Percentiles rank a stretch among this genome's conserved stretches.
Conservation (phyloP, 2,888 invertebrate genomes). For the Hirtodrosophila cameraria region DNA sequence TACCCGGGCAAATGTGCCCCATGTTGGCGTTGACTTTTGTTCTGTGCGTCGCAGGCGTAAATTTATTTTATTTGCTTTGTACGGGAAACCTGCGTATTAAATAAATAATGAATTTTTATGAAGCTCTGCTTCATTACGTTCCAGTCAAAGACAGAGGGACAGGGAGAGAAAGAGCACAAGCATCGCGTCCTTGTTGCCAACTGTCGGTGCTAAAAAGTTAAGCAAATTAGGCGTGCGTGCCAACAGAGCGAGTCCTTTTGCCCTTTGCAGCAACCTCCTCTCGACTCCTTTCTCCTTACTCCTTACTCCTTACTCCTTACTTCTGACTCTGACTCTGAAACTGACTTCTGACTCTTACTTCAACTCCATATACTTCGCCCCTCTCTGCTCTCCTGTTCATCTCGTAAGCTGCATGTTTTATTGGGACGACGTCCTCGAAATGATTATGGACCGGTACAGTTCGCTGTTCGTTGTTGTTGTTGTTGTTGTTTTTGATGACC, state of each 20-base stretch:
- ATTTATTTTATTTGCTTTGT: slow-evolving; percentile 74
- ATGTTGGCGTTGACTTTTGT: slow-evolving; percentile 53
- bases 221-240: slow-evolving; percentile 77
- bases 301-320: neutral
- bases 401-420: slow-evolving; percentile 75
- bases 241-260: slow-evolving; percentile 48
- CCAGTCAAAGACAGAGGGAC: neutral
- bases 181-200: slow-evolving; percentile 16
- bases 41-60: slow-evolving; percentile 66
- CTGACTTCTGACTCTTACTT: too few relatives aligned
- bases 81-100: slow-evolving; percentile 68
- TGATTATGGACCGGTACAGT: slow-evolving; percentile 62
- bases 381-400: slow-evolving; percentile 12
- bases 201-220: slow-evolving; percentile 74
- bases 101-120: slow-evolving; percentile 79
- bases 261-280: slow-evolving; percentile 13
- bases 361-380: neutral
- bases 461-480: slow-evolving; percentile 27
- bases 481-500: slow-evolving; percentile 1
- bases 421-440: slow-evolving; percentile 54
- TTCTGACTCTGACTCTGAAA: neutral
- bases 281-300: neutral
- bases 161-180: neutral
- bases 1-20: slow-evolving; percentile 30
- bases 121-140: slow-evolving; percentile 74